Evolutionary conservation across 2,797 vertebrate species (phyloP).

Genomic region (Monodelphis domestica): DNA sequence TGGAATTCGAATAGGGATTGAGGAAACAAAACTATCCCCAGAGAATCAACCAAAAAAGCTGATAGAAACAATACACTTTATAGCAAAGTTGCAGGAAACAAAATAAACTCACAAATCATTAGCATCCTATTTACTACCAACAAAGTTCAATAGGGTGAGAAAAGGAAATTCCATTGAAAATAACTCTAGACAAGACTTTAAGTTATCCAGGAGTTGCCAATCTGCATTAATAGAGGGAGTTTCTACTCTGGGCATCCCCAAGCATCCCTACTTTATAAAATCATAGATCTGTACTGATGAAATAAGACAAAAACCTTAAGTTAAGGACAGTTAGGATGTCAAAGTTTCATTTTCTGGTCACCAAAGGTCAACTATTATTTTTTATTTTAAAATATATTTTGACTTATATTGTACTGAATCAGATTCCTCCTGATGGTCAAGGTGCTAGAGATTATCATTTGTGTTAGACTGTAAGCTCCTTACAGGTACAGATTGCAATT

Average conservation of each 20-base stretch:
- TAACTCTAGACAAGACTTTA: background rate
- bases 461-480: background rate
- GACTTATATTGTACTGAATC: background rate
- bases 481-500: background rate
- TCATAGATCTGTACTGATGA: background rate
- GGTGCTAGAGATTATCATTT: background rate
- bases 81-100: too few relatives aligned
- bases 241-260: background rate
- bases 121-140: too few relatives aligned
- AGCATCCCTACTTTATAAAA: background rate
- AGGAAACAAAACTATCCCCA: too few relatives aligned
- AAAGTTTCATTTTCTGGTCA: background rate
- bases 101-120: too few relatives aligned
- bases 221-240: background rate
- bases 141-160: too few relatives aligned
- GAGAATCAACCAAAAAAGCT: too few relatives aligned
- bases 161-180: too few relatives aligned
- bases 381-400: background rate
- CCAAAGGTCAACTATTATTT: background rate
- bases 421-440: background rate
- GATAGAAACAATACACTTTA: too few relatives aligned
- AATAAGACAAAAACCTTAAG: background rate
- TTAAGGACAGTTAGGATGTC: background rate
- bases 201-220: background rate
- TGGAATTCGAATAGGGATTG: too few relatives aligned